phyloP scores from a whole-genome alignment of 1,140 invertebrate species.

The Drosophila lacteicornis region DNA sequence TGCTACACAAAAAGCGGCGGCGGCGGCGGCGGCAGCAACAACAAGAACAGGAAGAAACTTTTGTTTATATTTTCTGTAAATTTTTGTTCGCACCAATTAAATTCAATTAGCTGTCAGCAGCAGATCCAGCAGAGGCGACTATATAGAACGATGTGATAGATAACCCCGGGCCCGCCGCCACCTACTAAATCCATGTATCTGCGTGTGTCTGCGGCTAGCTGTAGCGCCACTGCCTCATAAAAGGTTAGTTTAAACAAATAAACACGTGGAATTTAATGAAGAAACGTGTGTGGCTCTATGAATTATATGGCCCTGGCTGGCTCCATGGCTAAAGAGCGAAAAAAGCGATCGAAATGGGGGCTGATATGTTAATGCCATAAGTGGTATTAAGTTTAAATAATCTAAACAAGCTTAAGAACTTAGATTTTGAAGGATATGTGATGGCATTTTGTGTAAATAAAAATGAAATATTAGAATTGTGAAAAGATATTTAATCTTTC shows the following conservation, averaged over 20 bases:
- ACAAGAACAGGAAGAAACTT: constrained; percentile 48
- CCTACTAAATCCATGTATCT: constrained; percentile 19
- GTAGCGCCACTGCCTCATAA: constrained; percentile 74
- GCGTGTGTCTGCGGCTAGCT: constrained; percentile 52
- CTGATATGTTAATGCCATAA: constrained; percentile 37
- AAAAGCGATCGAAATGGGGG: neutral
- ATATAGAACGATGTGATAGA: constrained; percentile 37
- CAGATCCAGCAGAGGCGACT: constrained; percentile 48
- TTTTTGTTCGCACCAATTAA: constrained; percentile 78
- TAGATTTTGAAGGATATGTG: neutral
- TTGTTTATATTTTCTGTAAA: constrained; percentile 71
- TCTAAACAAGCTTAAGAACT: neutral
- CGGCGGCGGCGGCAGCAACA: constrained; percentile 2
- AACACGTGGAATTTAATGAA: constrained; percentile 79
- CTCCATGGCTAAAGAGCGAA: neutral
- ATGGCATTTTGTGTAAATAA: too few relatives aligned
- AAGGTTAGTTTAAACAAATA: constrained; percentile 81
- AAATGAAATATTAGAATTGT: rapidly evolving
- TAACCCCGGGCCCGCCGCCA: constrained; percentile 25
- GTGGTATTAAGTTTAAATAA: constrained; percentile 1
- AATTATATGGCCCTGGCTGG: constrained; percentile 28
- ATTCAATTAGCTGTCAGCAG: constrained; percentile 79
- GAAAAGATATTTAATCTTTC: too few relatives aligned
- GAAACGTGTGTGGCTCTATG: constrained; percentile 74
- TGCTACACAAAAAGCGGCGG: constrained; percentile 43